Percentiles rank a stretch among this genome's conserved stretches.
phyloP scores from a whole-genome alignment of 2,113 vertebrate species.

The Passer montanus region DNA sequence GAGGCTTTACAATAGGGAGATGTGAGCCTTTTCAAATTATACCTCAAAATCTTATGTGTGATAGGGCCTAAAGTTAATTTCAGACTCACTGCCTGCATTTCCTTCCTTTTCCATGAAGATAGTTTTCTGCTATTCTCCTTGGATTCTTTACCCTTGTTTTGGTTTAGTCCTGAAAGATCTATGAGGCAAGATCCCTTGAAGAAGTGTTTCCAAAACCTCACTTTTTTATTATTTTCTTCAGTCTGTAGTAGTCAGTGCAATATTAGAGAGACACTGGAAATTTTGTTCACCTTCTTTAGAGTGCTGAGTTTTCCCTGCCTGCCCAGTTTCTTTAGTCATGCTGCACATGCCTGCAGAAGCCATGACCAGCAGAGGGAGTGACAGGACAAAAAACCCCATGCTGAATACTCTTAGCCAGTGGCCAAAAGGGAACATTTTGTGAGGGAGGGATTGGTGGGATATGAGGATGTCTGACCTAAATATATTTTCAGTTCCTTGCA shows the following conservation, averaged over 20 bases:
- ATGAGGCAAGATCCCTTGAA: not conserved
- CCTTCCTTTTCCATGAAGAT: not conserved
- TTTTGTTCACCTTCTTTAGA: not conserved
- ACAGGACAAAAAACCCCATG: not conserved
- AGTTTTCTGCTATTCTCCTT: not conserved
- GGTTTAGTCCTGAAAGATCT: not conserved
- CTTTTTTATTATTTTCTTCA: not conserved
- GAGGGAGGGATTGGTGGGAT: not conserved
- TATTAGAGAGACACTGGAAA: not conserved
- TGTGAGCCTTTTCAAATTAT: not conserved
- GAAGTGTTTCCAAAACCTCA: not conserved
- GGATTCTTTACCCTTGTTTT: not conserved
- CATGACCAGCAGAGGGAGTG: conserved; percentile 27
- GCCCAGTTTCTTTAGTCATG: not conserved
- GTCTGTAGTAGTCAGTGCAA: not conserved
- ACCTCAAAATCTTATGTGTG: not conserved
- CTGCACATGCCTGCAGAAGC: not conserved
- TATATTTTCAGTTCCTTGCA: not conserved
- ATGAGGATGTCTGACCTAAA: not conserved
- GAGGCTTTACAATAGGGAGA: not conserved
- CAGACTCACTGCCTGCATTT: not conserved
- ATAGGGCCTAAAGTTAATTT: not conserved
- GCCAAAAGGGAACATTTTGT: not conserved
- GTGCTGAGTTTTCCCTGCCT: not conserved
- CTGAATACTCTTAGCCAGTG: rapidly evolving